Conservation (phyloP, 1,140 invertebrate species). For the Drosophila ficusphila region DNA sequence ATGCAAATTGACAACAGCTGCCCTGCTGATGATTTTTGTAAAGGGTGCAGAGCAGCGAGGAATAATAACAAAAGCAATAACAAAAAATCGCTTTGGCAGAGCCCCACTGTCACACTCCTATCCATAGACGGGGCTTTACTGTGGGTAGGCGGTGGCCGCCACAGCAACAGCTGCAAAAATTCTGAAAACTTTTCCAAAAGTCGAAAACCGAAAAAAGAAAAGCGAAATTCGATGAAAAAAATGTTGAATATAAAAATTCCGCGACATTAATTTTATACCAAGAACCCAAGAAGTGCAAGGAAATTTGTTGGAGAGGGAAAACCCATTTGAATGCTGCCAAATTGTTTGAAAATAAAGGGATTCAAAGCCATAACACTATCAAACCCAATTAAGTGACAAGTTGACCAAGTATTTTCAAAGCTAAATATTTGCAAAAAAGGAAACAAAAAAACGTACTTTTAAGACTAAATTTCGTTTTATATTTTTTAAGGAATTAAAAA, state of each 20-base stretch:
- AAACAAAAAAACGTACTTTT: too few relatives aligned
- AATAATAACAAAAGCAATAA: slow-evolving; percentile 57
- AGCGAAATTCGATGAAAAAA: slow-evolving; percentile 16
- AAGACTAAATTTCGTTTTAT: too few relatives aligned
- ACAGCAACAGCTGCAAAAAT: slow-evolving; percentile 56
- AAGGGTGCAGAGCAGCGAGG: slow-evolving; percentile 16
- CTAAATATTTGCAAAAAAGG: too few relatives aligned
- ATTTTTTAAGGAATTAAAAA: too few relatives aligned
- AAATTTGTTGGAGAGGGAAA: not conserved
- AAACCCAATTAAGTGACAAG: too few relatives aligned
- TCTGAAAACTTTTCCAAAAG: slow-evolving; percentile 45
- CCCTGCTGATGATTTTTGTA: not conserved
- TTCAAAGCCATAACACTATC: not conserved
- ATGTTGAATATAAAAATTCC: slow-evolving; percentile 15
- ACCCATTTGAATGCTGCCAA: not conserved
- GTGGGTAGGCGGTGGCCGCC: slow-evolving; percentile 1
- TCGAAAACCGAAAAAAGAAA: slow-evolving; percentile 43
- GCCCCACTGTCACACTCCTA: slow-evolving; percentile 3
- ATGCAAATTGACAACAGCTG: slow-evolving; percentile 32
- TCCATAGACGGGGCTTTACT: not conserved
- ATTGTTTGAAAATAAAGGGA: not conserved
- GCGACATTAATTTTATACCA: slow-evolving; percentile 8
- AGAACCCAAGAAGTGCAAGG: not conserved
- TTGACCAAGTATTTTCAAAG: too few relatives aligned
- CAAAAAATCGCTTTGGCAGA: slow-evolving; percentile 18